These are phyloP conservation scores for Rhizoglyphus robini DNA, from an alignment of 1,140 invertebrate species.

Conservation along the genomic window DNA sequence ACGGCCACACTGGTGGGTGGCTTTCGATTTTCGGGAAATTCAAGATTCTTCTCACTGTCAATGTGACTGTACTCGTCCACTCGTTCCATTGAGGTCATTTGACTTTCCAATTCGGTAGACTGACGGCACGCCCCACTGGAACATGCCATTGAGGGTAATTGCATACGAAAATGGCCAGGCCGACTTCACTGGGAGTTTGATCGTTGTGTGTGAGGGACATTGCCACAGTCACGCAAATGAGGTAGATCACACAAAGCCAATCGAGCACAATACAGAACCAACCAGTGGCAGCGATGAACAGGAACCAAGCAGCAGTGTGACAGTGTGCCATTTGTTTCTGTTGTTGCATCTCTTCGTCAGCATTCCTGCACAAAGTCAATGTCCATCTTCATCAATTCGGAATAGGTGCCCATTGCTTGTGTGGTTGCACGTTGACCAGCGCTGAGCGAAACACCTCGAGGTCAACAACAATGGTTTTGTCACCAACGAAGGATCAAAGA, in stretches of 20 bases:
- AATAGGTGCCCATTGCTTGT: constrained; percentile 23
- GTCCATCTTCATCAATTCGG: constrained; percentile 22
- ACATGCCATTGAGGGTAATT: constrained; percentile 56
- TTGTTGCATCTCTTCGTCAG: constrained; percentile 12
- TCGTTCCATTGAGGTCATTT: constrained; percentile 59
- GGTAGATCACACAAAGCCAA: constrained; percentile 52
- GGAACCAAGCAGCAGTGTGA: constrained; percentile 55
- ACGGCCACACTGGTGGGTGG: constrained; percentile 44
- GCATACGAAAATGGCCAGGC: constrained; percentile 59
- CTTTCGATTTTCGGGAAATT: constrained; percentile 12
- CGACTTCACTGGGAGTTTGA: neutral
- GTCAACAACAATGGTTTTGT: constrained; percentile 76
- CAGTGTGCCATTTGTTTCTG: constrained; percentile 35
- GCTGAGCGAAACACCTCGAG: constrained; percentile 63
- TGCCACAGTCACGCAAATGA: constrained; percentile 38
- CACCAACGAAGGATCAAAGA: too few species aligned
- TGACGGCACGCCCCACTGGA: constrained; percentile 72
- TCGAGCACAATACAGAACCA: constrained; percentile 73
- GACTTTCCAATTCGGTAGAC: constrained; percentile 61
- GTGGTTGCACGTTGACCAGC: constrained; percentile 68
- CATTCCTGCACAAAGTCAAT: constrained; percentile 23
- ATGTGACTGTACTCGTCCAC: constrained; percentile 46
- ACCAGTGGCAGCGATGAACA: constrained; percentile 57
- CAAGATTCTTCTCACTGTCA: constrained; percentile 26
- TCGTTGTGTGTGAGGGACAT: constrained; percentile 15